Evolutionary conservation across 2,113 vertebrate genomes (phyloP).

Genomic region (Mohoua ochrocephala): DNA sequence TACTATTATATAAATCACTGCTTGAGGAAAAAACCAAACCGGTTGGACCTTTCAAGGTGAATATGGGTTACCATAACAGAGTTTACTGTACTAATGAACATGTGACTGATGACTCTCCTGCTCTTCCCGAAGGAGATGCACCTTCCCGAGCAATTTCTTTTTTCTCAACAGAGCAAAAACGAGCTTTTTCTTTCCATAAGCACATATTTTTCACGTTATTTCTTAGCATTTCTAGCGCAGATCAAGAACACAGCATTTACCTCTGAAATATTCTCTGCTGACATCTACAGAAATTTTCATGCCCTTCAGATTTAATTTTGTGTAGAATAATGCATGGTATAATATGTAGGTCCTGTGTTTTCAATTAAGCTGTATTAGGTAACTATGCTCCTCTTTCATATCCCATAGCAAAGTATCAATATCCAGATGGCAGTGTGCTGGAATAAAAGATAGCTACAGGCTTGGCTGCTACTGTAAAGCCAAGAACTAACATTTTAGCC

Average conservation of each 20-base stretch:
- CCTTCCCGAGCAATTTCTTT: neutral
- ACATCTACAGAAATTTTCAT: neutral
- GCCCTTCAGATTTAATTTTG: slow-evolving; percentile 21
- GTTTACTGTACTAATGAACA: neutral
- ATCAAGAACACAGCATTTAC: neutral
- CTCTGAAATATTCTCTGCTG: slow-evolving; percentile 5
- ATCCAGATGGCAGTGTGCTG: slow-evolving; percentile 10
- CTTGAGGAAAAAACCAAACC: neutral
- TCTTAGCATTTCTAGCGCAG: neutral
- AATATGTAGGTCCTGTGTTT: slow-evolving; percentile 9
- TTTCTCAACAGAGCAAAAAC: neutral
- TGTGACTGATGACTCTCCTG: neutral
- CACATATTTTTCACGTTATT: neutral
- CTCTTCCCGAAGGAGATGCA: neutral
- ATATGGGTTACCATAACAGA: neutral
- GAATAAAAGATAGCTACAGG: slow-evolving; percentile 1
- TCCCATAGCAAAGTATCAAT: neutral
- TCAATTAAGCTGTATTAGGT: slow-evolving; percentile 37
- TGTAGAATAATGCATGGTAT: neutral
- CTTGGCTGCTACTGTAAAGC: slow-evolving; percentile 43
- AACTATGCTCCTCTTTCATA: slow-evolving; percentile 36
- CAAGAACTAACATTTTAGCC: slow-evolving; percentile 20
- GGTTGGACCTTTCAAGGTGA: neutral
- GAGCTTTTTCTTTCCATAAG: neutral
- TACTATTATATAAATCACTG: neutral